Evolutionary conservation across 2,797 vertebrate genomes (phyloP), one percentile per base, ranked within the genome.

Genomic region (Dipus sagitta): DNA sequence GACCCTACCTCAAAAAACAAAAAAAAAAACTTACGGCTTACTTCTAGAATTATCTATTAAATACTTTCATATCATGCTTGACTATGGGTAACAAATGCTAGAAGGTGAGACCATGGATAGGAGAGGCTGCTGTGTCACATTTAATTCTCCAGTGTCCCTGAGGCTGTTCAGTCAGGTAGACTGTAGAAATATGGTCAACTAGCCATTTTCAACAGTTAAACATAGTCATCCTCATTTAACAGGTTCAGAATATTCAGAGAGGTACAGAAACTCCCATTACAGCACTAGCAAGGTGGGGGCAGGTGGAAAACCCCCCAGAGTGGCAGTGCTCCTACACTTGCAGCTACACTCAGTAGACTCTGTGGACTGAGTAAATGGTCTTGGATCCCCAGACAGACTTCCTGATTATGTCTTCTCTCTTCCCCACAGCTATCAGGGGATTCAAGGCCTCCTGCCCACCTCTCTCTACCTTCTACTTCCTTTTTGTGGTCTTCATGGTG

Each of bases 391-490:
- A 38, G 42, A 70, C 30, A 0, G 3, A 17, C 8, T 15, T 74
- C 24, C 72, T 90, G 32, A 82, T 32, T 4, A 6, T 3, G 18
- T 71, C 28, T 26, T 67, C 15, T 80, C 30, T 91, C 72, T 15
- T 15, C 38, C 38, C 38, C 0, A 2, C 93, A 97, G 95, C 65
- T n/a, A 3, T 34, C 65, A 13, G 4, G 28, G 9, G 71, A n/a
- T 30, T 58, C 72, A 1, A 28, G 68, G 34, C 76, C 52, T 2
- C 30, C 11, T 24, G 71, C 84, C 92, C 81, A 4, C 26, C 83
- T 34, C 24, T 68, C 24, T 88, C 86, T 28, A 72, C 30, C n/a
- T 1, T 92, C 68, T 90, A 8, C 76, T 64, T 97, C 42, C 64
- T 96, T 4, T 70, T 90, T 1, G 0, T 80, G 32, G 26, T 96